These are phyloP conservation scores for Pangasianodon gigas DNA, from an alignment of 2,113 vertebrate genomes.

Conservation along the genomic window DNA sequence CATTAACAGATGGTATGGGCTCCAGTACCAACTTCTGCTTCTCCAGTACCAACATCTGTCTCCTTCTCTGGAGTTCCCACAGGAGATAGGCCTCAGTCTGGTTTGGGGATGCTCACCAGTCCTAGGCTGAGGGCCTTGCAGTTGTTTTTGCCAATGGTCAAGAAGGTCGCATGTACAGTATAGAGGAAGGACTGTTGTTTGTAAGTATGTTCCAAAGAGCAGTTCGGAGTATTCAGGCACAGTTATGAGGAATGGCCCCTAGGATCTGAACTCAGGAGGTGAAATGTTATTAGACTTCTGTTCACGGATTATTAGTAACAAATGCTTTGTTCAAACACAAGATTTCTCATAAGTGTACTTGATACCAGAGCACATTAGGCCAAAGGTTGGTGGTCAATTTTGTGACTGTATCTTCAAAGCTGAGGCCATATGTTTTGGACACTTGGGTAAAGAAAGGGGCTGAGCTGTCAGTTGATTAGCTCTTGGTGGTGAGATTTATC, in stretches of 20 bases:
- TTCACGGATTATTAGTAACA: not conserved
- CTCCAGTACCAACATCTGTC: not conserved
- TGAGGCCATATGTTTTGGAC: not conserved
- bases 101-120: not conserved
- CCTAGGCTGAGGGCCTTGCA: not conserved
- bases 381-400: not conserved
- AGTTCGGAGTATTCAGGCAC: not conserved
- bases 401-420: not conserved
- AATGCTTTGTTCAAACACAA: not conserved
- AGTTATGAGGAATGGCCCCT: not conserved
- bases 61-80: not conserved
- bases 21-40: not conserved
- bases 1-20: not conserved
- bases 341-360: not conserved
- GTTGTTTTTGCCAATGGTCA: not conserved
- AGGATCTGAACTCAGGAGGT: too few species aligned
- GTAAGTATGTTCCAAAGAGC: not conserved
- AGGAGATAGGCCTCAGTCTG: not conserved
- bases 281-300: not conserved
- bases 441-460: not conserved
- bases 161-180: not conserved
- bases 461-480: not conserved
- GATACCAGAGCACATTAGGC: not conserved
- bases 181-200: not conserved
- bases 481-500: not conserved